These are phyloP conservation scores for Plutomurus gul DNA, from an alignment of 1,140 invertebrate species.

Conservation along the genomic window DNA sequence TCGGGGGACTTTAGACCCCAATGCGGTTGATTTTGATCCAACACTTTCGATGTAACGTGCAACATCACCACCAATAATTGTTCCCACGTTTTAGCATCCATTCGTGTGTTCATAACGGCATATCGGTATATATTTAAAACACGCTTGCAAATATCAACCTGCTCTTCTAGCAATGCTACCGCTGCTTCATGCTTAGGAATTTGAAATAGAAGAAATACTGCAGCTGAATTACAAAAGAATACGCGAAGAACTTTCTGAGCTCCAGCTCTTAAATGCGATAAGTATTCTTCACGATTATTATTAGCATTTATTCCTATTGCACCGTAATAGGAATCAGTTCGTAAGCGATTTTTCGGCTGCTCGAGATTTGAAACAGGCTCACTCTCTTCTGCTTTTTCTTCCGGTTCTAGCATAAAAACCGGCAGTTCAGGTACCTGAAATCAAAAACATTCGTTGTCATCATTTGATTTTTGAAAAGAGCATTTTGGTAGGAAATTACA, in stretches of 20 bases:
- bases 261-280: slow-evolving; percentile 46
- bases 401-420: slow-evolving; percentile 83
- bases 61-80: slow-evolving; percentile 83
- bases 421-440: slow-evolving; percentile 70
- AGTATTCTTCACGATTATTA: slow-evolving; percentile 51
- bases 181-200: slow-evolving; percentile 55
- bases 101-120: slow-evolving; percentile 93
- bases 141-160: slow-evolving; percentile 94
- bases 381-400: slow-evolving; percentile 58
- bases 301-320: slow-evolving; percentile 50
- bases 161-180: slow-evolving; percentile 72
- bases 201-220: slow-evolving; percentile 79
- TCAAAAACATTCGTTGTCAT: too few relatives aligned
- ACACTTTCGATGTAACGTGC: slow-evolving; percentile 87
- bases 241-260: slow-evolving; percentile 79
- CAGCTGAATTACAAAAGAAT: slow-evolving; percentile 93
- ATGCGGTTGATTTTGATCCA: slow-evolving; percentile 74
- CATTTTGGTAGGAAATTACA: background rate
- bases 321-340: slow-evolving; percentile 59
- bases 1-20: slow-evolving; percentile 67
- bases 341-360: slow-evolving; percentile 75
- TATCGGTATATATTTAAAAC: slow-evolving; percentile 95
- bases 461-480: too few relatives aligned
- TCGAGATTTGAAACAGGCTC: background rate
- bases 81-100: slow-evolving; percentile 91